Percentiles rank a stretch among this genome's conserved stretches.
Conservation (phyloP, 2,113 vertebrate genomes). For the Spilogale gracilis region DNA sequence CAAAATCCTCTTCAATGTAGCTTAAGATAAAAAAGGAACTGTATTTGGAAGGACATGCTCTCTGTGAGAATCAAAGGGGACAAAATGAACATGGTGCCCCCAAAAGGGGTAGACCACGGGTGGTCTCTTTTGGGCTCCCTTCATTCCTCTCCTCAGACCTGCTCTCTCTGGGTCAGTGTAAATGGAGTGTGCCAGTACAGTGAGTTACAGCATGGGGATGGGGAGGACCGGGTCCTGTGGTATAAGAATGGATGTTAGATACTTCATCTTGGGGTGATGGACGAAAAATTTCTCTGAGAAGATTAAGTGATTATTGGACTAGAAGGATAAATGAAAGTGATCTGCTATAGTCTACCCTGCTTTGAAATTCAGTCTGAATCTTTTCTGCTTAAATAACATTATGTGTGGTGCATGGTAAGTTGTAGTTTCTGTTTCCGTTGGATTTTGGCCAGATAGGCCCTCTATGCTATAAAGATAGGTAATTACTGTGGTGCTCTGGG, state of each 20-base stretch:
- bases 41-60: background rate
- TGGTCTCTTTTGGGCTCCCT: background rate
- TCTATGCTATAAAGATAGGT: background rate
- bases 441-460: background rate
- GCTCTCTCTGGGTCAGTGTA: background rate
- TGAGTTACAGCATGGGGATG: background rate
- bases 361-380: constrained; percentile 39
- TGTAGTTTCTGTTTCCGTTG: constrained; percentile 24
- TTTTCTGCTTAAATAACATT: constrained; percentile 45
- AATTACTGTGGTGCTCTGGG: background rate
- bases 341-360: background rate
- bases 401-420: background rate
- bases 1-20: background rate
- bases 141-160: background rate
- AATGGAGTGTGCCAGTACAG: background rate
- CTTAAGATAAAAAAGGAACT: background rate
- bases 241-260: background rate
- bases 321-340: background rate
- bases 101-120: background rate
- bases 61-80: background rate
- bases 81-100: background rate
- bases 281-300: background rate
- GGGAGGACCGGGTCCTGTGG: background rate
- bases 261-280: background rate
- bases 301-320: background rate